Evolutionary conservation across 2,888 invertebrate species (phyloP), one percentile per base, ranked within the genome.

Genomic region (Cristatella mucedo): DNA sequence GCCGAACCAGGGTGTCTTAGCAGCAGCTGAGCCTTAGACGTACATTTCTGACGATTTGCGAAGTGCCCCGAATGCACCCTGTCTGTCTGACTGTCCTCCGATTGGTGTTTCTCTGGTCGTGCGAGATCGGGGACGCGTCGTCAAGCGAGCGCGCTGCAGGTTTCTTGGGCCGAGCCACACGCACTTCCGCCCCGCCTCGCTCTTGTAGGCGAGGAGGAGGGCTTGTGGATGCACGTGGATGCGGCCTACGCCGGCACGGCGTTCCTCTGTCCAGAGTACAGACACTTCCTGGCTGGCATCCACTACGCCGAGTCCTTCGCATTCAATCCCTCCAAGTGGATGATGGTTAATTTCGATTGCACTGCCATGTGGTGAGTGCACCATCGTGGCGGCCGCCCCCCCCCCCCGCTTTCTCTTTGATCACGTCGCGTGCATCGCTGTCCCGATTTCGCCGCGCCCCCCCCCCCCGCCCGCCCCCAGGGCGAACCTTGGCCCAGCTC

Each of bases 331-430:
- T 91, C 91, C 42, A 97, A 97, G 66, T 95, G 95, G 87, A 69
- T 97, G 63, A 84, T 97, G 87, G 84, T 95, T 6, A 89, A 95
- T 67, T 97, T 97, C 51, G 97, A 97, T 66, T 97, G 95, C 61
- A 93, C 95, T 0, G 89, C 89, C 1, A 82, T 97, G 83, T 97
- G 95, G 91, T 89, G 70, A 50, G 57, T 31, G n/a, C 6, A n/a
- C 9, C 26, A 26, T n/a, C n/a, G n/a, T n/a, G n/a, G n/a, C n/a
- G n/a, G n/a, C n/a, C n/a, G n/a, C n/a, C n/a, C n/a, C n/a, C n/a
- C n/a, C n/a, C n/a, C n/a, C n/a, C n/a, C n/a, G n/a, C n/a, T n/a
- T n/a, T n/a, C n/a, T n/a, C n/a, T n/a, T n/a, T n/a, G n/a, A n/a
- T n/a, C n/a, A n/a, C n/a, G n/a, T n/a, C n/a, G n/a, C n/a, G n/a